phyloP scores from a whole-genome alignment of 2,797 vertebrate genomes.

The Sorex maritimensis region DNA sequence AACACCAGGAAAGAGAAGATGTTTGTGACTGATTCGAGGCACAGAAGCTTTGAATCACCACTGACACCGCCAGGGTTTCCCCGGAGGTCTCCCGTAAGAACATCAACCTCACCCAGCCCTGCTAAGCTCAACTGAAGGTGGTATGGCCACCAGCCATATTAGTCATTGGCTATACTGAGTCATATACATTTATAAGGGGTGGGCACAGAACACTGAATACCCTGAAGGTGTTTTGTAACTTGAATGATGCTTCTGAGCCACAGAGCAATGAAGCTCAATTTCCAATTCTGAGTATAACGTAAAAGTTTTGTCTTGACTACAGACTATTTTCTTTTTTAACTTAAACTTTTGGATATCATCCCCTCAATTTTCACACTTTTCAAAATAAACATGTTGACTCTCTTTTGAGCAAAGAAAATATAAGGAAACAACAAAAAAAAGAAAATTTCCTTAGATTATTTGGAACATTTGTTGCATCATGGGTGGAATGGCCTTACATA shows the following conservation, averaged over 20 bases:
- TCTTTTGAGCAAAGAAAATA: background rate
- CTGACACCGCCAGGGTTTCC: conserved; percentile 84
- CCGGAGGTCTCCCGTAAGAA: conserved; percentile 86
- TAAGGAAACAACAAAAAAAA: conserved; percentile 9
- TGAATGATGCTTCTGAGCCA: conserved; percentile 1
- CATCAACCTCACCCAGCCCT: conserved; percentile 61
- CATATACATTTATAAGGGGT: conserved; percentile 88
- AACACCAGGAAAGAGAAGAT: conserved; percentile 64
- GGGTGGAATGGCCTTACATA: background rate
- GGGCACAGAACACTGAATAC: conserved; percentile 86
- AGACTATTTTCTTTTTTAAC: too few relatives aligned
- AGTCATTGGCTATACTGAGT: conserved; percentile 90
- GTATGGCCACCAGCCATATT: conserved; percentile 88
- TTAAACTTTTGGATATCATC: conserved; percentile 1
- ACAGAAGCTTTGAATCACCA: conserved; percentile 87
- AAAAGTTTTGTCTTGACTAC: background rate
- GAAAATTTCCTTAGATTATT: background rate
- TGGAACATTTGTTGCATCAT: background rate
- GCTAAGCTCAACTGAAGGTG: conserved; percentile 86
- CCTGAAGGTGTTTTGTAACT: conserved; percentile 83
- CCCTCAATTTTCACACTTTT: conserved; percentile 6
- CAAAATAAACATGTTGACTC: conserved; percentile 53
- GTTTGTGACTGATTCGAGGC: conserved; percentile 80
- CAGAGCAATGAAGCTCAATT: background rate
- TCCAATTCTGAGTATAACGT: conserved; percentile 43